phyloP scores from a whole-genome alignment of 2,797 vertebrate species.

The Limosa lapponica region DNA sequence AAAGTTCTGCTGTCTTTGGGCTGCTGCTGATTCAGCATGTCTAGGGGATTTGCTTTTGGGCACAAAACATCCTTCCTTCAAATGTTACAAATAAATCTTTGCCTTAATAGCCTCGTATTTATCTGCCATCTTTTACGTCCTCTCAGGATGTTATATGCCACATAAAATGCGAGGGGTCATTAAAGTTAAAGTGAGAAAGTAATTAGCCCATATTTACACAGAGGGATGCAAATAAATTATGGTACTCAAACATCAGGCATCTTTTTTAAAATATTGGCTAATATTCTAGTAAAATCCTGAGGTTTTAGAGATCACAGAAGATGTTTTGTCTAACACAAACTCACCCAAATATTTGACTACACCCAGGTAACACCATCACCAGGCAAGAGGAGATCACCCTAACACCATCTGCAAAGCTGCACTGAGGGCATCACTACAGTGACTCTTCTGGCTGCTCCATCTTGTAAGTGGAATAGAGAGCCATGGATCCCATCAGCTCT shows the following conservation, averaged over 20 bases:
- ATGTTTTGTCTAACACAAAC: not conserved
- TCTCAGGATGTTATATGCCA: not conserved
- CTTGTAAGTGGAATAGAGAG: not conserved
- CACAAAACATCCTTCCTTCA: not conserved
- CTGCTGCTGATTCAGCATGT: not conserved
- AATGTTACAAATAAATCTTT: conserved; percentile 9
- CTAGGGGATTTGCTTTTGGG: not conserved
- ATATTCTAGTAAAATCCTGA: not conserved
- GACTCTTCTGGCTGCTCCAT: not conserved
- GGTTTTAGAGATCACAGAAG: not conserved
- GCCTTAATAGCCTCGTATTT: not conserved
- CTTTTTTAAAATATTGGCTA: not conserved
- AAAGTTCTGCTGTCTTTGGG: not conserved
- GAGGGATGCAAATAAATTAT: not conserved
- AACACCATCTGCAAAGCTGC: not conserved
- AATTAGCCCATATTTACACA: conserved; percentile 11
- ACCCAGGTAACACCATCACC: not conserved
- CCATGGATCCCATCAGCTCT: not conserved
- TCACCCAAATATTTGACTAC: not conserved
- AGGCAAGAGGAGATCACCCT: not conserved
- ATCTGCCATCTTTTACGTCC: not conserved
- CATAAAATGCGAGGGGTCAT: not conserved
- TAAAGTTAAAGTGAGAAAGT: conserved; percentile 13
- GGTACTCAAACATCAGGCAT: not conserved
- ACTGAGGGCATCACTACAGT: not conserved